Evolutionary conservation across 2,797 vertebrate species (phyloP), one percentile per base, ranked within the genome.

Genomic region (Odontamblyopus lacepedii): DNA sequence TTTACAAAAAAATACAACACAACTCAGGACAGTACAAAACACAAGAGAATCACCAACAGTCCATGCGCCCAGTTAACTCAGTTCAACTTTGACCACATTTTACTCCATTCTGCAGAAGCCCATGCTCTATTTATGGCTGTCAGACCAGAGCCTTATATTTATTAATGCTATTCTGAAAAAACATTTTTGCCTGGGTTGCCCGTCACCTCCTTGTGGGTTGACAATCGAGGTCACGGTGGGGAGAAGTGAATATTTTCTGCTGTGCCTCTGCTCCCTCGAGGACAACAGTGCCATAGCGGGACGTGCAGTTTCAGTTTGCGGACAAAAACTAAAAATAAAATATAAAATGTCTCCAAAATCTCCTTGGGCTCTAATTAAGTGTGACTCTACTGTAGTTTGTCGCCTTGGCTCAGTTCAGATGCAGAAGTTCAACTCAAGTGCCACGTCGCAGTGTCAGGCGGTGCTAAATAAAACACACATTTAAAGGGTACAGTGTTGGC

Each of bases 311-410:
- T 48, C 15, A 70, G 44, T 65, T 48, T 16, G 44, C 1, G 19
- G 55, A 26, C 55, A 27, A 57, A 56, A 56, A 12, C n/a, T 18
- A 53, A 55, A 55, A 56, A 26, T 23, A 2, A 56, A 23, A 26
- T 26, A 60, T 60, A 30, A 50, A 60, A 62, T 67, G 1, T 30
- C 27, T 16, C 32, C 32, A n/a, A 63, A 67, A 41, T 27, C 63
- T 26, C 26, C 38, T 30, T 44, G 66, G 61, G 64, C 71, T 73
- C 79, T 78, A 84, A 87, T 87, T 83, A 83, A 70, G 32, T 6
- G 2, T 44, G 48, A 67, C 50, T 55, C 67, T 60, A 35, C 57
- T 78, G 70, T 72, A 74, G 51, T 32, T 23, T 73, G 73, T 56
- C 13, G 38, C 69, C 60, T 67, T 44, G 48, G 55, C 48, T 68